phyloP scores from a whole-genome alignment of 2,888 invertebrate species.

The Parochlus steinenii region DNA sequence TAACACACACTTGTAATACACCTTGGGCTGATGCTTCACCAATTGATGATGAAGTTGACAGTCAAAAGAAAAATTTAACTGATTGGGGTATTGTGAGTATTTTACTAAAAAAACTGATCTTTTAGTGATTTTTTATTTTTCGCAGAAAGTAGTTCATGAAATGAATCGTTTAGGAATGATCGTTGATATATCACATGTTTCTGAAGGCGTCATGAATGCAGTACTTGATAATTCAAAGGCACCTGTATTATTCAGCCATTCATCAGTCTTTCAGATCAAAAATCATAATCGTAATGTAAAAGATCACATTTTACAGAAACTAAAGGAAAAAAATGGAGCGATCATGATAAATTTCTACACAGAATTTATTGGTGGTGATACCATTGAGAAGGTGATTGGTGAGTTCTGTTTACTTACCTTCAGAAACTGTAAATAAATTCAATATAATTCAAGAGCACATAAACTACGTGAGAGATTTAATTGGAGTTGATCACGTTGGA shows the following conservation, averaged over 20 bases:
- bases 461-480: slow-evolving; percentile 32
- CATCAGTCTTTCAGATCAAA: slow-evolving; percentile 36
- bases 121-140: too few relatives aligned
- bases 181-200: slow-evolving; percentile 42
- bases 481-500: slow-evolving; percentile 34
- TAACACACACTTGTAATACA: slow-evolving; percentile 44
- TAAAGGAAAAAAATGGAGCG: slow-evolving; percentile 49
- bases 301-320: slow-evolving; percentile 35
- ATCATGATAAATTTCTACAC: slow-evolving; percentile 62
- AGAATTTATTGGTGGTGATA: slow-evolving; percentile 39
- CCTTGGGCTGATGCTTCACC: slow-evolving; percentile 31
- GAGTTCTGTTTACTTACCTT: too few relatives aligned
- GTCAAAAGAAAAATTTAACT: slow-evolving; percentile 11
- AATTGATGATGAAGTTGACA: slow-evolving; percentile 7
- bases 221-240: slow-evolving; percentile 34
- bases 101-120: too few relatives aligned
- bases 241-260: slow-evolving; percentile 45
- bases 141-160: slow-evolving; percentile 37
- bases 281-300: slow-evolving; percentile 38
- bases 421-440: too few relatives aligned
- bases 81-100: too few relatives aligned
- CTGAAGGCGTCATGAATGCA: slow-evolving; percentile 38
- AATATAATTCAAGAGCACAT: too few relatives aligned
- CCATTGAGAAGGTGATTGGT: slow-evolving; percentile 52
- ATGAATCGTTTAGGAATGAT: slow-evolving; percentile 50